phyloP scores from a whole-genome alignment of 2,888 invertebrate species.

The Slavum lentiscoides region DNA sequence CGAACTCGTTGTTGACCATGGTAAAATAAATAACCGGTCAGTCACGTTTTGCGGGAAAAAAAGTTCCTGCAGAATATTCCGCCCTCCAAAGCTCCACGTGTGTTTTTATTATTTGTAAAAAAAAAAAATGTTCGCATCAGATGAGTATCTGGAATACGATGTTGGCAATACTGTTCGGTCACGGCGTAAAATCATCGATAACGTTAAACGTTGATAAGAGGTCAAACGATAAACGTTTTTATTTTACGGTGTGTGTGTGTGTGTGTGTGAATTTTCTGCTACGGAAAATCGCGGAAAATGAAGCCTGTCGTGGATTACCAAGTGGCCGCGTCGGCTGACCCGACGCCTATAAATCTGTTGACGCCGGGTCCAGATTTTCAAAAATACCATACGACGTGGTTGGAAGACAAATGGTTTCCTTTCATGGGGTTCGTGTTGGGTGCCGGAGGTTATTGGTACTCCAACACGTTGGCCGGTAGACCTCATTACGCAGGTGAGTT shows the following conservation, averaged over 20 bases:
- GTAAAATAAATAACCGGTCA: too few species aligned
- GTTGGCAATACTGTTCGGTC: too few species aligned
- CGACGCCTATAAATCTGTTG: conserved; percentile 28
- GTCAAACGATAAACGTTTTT: not conserved
- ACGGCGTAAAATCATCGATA: not conserved
- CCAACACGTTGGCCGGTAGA: conserved; percentile 4
- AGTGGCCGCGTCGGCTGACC: conserved; percentile 17
- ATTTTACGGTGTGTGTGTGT: not conserved
- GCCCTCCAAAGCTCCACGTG: too few species aligned
- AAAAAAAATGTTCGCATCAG: too few species aligned
- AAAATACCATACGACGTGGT: conserved; percentile 32
- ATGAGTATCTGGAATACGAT: too few species aligned
- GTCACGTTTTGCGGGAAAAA: too few species aligned
- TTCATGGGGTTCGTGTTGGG: conserved; percentile 38
- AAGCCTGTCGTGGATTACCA: conserved; percentile 41
- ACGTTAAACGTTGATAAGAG: not conserved
- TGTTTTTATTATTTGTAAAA: too few species aligned
- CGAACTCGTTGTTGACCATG: too few species aligned
- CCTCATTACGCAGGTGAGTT: conserved; percentile 29
- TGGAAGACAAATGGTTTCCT: conserved; percentile 48
- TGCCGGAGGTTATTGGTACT: not conserved
- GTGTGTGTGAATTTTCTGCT: not conserved
- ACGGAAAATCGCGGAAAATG: conserved; percentile 5
- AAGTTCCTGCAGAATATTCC: too few species aligned
- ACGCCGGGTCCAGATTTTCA: conserved; percentile 24